phyloP scores from a whole-genome alignment of 2,888 invertebrate species.

The Psylliodes chrysocephalus region DNA sequence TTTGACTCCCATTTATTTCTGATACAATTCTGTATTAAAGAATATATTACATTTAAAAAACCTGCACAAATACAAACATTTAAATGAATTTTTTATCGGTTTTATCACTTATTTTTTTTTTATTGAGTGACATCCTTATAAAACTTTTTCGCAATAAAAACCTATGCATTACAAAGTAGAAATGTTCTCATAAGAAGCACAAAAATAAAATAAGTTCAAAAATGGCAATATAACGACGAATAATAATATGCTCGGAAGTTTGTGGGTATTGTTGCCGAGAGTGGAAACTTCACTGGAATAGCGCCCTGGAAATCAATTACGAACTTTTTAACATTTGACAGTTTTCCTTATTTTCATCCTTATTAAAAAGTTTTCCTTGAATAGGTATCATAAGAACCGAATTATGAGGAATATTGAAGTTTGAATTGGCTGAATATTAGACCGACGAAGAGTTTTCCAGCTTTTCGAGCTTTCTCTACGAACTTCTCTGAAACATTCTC shows the following conservation, averaged over 20 bases:
- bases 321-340: constrained; percentile 47
- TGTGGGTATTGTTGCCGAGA: constrained; percentile 28
- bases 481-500: constrained; percentile 18
- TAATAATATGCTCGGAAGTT: constrained; percentile 21
- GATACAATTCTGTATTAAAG: no score
- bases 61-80: no score
- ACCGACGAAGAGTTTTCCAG: constrained; percentile 21
- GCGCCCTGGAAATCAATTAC: constrained; percentile 44
- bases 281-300: constrained; percentile 35
- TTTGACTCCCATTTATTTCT: no score
- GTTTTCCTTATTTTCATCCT: constrained; percentile 45
- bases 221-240: constrained; percentile 13
- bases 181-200: neutral
- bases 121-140: no score
- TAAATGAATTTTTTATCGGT: no score
- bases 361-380: constrained; percentile 43
- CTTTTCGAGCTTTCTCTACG: neutral
- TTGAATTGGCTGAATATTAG: constrained; percentile 36
- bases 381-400: constrained; percentile 41
- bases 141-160: neutral
- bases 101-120: no score
- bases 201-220: constrained; percentile 9
- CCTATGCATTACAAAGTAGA: neutral
- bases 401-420: constrained; percentile 42
- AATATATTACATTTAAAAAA: no score